Evolutionary conservation across 2,113 vertebrate genomes (phyloP).

Genomic region (Anarrhichthys ocellatus): DNA sequence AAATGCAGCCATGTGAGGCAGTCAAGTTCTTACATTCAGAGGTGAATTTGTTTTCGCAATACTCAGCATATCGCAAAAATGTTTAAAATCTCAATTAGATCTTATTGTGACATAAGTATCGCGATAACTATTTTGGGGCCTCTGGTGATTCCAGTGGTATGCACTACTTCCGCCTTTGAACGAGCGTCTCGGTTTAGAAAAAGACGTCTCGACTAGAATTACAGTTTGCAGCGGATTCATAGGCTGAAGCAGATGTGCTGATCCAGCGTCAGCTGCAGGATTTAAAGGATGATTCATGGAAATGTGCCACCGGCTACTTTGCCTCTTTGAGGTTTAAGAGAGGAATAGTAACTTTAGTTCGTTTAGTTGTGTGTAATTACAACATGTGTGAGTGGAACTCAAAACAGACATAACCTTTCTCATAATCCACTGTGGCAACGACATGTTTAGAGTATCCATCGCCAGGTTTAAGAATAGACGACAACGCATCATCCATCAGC

Average conservation of each 20-base stretch:
- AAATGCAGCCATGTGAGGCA: too few relatives aligned
- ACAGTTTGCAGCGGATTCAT: background rate
- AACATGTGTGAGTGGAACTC: background rate
- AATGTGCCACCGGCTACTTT: background rate
- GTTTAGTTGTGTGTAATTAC: background rate
- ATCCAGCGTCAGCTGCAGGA: constrained; percentile 22
- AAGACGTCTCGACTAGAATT: background rate
- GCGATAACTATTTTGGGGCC: too few relatives aligned
- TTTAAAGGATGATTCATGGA: constrained; percentile 30
- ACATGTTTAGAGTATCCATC: constrained; percentile 1
- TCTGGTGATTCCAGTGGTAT: too few relatives aligned
- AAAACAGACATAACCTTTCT: constrained; percentile 33
- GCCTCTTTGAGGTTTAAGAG: constrained; percentile 26
- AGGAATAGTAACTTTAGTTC: constrained; percentile 25
- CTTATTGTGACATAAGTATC: too few relatives aligned
- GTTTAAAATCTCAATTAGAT: too few relatives aligned
- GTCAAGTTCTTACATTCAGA: too few relatives aligned
- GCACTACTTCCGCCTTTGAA: too few relatives aligned
- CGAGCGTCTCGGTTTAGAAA: background rate
- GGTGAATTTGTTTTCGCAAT: too few relatives aligned
- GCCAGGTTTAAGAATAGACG: constrained; percentile 21
- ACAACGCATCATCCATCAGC: background rate
- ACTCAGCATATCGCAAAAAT: too few relatives aligned
- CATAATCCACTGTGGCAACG: constrained; percentile 11
- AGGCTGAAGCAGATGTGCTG: constrained; percentile 7